Percentiles rank a stretch among this genome's conserved stretches.
These are phyloP conservation scores for Microtus ochrogaster DNA, from an alignment of 2,113 vertebrate genomes.

Conservation along the genomic window DNA sequence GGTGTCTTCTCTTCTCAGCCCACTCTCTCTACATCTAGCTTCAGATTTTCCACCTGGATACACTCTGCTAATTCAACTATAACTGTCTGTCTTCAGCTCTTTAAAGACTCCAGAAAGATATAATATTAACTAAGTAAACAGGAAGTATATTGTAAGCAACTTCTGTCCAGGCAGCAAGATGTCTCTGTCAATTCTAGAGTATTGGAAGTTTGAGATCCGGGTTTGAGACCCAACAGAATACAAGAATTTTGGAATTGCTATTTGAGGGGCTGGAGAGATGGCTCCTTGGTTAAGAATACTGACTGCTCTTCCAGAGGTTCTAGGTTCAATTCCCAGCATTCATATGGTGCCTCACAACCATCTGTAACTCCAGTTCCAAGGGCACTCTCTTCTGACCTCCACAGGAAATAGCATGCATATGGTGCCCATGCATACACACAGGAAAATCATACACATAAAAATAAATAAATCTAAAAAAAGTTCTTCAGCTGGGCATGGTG, in stretches of 20 bases:
- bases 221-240: background rate
- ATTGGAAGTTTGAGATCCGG: too few species aligned
- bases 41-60: too few species aligned
- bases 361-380: background rate
- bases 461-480: background rate
- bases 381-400: background rate
- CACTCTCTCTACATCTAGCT: too few species aligned
- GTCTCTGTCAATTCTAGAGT: background rate
- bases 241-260: background rate
- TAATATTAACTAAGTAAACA: too few species aligned
- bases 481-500: background rate
- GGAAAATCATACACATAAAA: background rate
- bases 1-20: too few species aligned
- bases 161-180: too few species aligned
- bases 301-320: background rate
- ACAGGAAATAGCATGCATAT: background rate
- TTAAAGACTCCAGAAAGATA: too few species aligned
- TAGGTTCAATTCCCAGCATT: background rate
- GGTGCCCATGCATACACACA: background rate
- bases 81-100: too few species aligned
- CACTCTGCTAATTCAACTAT: too few species aligned
- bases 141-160: too few species aligned
- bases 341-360: background rate
- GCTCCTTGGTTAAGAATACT: background rate
- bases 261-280: background rate